These are phyloP conservation scores for Zeuzera pyrina DNA, from an alignment of 2,888 invertebrate species.

Conservation along the genomic window DNA sequence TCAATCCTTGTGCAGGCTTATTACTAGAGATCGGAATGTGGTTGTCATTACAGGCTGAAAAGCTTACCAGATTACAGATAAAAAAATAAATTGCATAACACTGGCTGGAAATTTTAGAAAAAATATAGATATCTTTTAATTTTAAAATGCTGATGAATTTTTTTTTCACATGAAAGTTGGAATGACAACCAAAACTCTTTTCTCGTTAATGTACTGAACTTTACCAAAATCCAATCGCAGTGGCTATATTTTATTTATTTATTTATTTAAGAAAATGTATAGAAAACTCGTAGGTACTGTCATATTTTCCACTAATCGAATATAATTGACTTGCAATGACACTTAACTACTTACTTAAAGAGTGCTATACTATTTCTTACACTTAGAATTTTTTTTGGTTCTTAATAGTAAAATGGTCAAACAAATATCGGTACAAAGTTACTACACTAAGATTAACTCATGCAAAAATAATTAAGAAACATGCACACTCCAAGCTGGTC, in stretches of 20 bases:
- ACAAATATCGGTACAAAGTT: slow-evolving; percentile 19
- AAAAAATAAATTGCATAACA: no score
- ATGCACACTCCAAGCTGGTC: slow-evolving; percentile 53
- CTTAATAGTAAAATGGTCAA: slow-evolving; percentile 36
- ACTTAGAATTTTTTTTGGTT: slow-evolving; percentile 52
- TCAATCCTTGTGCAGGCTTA: no score
- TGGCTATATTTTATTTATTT: slow-evolving; percentile 27
- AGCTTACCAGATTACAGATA: no score
- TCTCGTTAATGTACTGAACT: no score
- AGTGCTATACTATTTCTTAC: slow-evolving; percentile 65
- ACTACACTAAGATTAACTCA: slow-evolving; percentile 23
- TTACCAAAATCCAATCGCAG: slow-evolving; percentile 19
- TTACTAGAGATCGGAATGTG: no score
- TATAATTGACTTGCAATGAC: slow-evolving; percentile 72
- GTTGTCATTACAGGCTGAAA: no score
- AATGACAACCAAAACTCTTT: no score
- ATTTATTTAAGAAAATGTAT: slow-evolving; percentile 45
- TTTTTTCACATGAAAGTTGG: slow-evolving; percentile 7
- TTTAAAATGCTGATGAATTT: not conserved
- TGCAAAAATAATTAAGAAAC: slow-evolving; percentile 50
- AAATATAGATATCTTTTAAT: not conserved
- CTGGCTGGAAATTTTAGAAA: no score
- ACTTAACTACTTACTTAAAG: slow-evolving; percentile 66
- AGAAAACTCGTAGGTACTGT: slow-evolving; percentile 62
- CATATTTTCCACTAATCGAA: slow-evolving; percentile 61